A percentile compares a stretch with the other conserved stretches of the same genome.
These are phyloP conservation scores for Drosophila fungiperda DNA, from an alignment of 2,888 invertebrate species.

Conservation along the genomic window DNA sequence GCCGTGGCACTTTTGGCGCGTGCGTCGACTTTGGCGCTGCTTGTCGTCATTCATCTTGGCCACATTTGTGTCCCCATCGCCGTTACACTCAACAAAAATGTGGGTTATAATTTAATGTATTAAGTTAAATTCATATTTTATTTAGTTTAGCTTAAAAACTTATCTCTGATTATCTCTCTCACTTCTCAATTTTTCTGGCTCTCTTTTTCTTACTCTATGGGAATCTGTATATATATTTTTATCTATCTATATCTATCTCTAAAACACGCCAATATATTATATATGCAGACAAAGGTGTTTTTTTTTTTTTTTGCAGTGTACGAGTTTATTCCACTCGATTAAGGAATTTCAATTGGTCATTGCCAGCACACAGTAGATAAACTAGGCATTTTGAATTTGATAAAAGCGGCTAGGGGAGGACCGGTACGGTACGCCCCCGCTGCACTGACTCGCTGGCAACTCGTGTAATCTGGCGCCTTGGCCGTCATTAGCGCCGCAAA, in stretches of 20 bases:
- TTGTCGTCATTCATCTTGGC: conserved; percentile 23
- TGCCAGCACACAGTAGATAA: conserved; percentile 35
- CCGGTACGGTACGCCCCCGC: conserved; percentile 62
- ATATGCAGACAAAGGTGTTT: neutral
- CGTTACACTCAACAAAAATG: conserved; percentile 10
- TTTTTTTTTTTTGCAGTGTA: neutral
- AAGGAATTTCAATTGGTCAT: conserved; percentile 69
- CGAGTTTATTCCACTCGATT: conserved; percentile 70
- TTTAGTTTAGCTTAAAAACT: too few species aligned
- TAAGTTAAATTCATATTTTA: too few species aligned
- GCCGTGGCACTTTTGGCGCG: conserved; percentile 52
- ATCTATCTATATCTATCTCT: neutral
- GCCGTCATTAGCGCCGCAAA: conserved; percentile 67
- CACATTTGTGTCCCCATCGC: conserved; percentile 35
- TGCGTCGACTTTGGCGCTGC: conserved; percentile 58
- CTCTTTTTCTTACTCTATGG: neutral
- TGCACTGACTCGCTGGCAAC: conserved; percentile 13
- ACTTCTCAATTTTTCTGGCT: too few species aligned
- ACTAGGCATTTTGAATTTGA: conserved; percentile 12
- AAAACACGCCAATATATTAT: too few species aligned
- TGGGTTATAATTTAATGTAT: too few species aligned
- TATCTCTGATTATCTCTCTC: too few species aligned
- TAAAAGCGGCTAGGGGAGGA: neutral
- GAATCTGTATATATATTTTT: neutral
- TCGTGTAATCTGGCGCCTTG: conserved; percentile 46